Conservation (phyloP, 2,113 vertebrate species). For the Canis aureus region DNA sequence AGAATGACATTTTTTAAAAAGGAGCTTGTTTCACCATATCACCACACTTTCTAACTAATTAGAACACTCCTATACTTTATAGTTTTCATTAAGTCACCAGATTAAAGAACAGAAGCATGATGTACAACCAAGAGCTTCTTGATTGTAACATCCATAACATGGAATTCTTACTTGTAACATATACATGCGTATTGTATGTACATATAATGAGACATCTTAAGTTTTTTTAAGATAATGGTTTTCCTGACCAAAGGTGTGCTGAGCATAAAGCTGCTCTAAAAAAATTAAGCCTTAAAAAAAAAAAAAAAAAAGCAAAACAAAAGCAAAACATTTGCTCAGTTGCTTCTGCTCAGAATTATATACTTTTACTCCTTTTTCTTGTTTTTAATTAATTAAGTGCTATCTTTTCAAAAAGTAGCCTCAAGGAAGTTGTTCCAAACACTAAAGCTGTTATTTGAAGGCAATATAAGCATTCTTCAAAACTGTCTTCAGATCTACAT, state of each 20-base stretch:
- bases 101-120: background rate
- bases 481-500: slow-evolving; percentile 6
- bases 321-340: background rate
- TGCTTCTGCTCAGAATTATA: slow-evolving; percentile 33
- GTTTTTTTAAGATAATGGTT: background rate
- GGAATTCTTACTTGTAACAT: background rate
- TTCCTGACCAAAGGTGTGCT: background rate
- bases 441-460: background rate
- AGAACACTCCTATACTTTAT: slow-evolving; percentile 38
- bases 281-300: background rate
- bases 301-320: background rate
- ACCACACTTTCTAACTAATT: slow-evolving; percentile 28
- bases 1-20: slow-evolving; percentile 40
- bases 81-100: slow-evolving; percentile 22
- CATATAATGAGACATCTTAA: background rate
- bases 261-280: background rate
- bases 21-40: background rate
- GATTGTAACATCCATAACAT: background rate
- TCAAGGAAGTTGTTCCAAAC: background rate
- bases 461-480: slow-evolving; percentile 11
- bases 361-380: background rate
- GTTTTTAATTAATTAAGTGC: background rate
- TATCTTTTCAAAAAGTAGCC: background rate
- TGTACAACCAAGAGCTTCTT: background rate
- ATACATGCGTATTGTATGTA: background rate